A percentile compares a stretch with the other conserved stretches of the same genome.
phyloP scores from a whole-genome alignment of 2,888 invertebrate species.

The Limnephilus rhombicus region DNA sequence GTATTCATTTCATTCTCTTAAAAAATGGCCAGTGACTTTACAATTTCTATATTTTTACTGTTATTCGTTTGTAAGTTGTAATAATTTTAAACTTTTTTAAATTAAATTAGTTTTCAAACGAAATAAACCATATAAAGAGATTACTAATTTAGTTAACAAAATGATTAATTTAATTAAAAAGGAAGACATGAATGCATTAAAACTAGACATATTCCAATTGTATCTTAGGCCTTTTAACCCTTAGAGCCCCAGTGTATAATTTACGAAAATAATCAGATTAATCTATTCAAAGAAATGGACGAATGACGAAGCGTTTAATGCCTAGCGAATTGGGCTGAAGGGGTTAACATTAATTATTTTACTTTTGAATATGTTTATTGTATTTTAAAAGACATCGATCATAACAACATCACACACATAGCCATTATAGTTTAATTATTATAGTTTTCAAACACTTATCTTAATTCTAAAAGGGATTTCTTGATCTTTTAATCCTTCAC shows the following conservation, averaged over 20 bases:
- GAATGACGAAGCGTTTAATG: conserved; percentile 44
- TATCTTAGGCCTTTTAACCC: conserved; percentile 27
- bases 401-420: conserved; percentile 39
- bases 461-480: conserved; percentile 20
- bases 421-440: conserved; percentile 19
- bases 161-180: not conserved
- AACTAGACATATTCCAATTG: not conserved
- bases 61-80: not conserved
- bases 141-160: not conserved
- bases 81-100: not conserved
- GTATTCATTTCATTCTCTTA: not conserved
- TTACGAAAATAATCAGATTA: conserved; percentile 10
- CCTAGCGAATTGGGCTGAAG: conserved; percentile 31
- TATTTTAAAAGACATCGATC: conserved; percentile 25
- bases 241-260: conserved; percentile 22
- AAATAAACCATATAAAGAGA: not conserved
- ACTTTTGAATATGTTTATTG: conserved; percentile 12
- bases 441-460: conserved; percentile 39
- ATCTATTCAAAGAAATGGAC: conserved; percentile 34
- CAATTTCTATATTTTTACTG: not conserved
- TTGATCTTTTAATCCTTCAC: not conserved
- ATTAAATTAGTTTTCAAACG: not conserved
- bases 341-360: conserved; percentile 22
- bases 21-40: not conserved
- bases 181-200: conserved; percentile 37